Conservation (phyloP, 1,140 invertebrate species). For the Bombus difficillimus region DNA sequence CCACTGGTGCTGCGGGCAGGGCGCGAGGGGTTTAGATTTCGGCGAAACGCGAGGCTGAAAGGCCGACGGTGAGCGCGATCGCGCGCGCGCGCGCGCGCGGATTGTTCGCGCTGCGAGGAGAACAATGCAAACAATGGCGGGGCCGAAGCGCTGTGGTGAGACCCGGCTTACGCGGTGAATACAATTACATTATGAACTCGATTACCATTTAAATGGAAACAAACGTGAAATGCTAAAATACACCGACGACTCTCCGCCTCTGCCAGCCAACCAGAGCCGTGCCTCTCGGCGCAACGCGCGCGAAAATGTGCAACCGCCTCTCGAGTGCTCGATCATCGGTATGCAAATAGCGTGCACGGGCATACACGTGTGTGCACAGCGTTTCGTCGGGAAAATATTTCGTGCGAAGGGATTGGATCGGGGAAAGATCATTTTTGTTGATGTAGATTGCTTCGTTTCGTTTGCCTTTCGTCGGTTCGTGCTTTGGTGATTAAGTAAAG, state of each 20-base stretch:
- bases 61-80: conserved; percentile 65
- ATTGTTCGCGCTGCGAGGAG: conserved; percentile 73
- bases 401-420: background rate
- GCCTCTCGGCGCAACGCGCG: conserved; percentile 32
- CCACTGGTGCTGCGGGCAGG: conserved; percentile 26
- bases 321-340: conserved; percentile 68
- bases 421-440: background rate
- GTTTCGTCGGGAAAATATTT: conserved; percentile 42
- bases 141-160: conserved; percentile 75
- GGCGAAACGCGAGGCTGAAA: conserved; percentile 71
- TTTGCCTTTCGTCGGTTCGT: background rate
- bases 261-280: background rate
- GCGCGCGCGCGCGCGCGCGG: conserved; percentile 44
- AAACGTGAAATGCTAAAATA: conserved; percentile 83
- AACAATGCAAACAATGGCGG: conserved; percentile 81
- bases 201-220: conserved; percentile 84
- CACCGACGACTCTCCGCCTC: conserved; percentile 64
- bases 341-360: conserved; percentile 65
- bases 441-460: background rate
- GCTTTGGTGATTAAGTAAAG: background rate
- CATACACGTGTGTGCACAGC: conserved; percentile 15
- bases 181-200: conserved; percentile 83
- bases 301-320: conserved; percentile 59
- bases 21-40: conserved; percentile 71
- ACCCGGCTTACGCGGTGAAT: conserved; percentile 81